Base-by-base conservation (phyloP, 2,888 invertebrate species). In the Sericinus montela region DNA sequence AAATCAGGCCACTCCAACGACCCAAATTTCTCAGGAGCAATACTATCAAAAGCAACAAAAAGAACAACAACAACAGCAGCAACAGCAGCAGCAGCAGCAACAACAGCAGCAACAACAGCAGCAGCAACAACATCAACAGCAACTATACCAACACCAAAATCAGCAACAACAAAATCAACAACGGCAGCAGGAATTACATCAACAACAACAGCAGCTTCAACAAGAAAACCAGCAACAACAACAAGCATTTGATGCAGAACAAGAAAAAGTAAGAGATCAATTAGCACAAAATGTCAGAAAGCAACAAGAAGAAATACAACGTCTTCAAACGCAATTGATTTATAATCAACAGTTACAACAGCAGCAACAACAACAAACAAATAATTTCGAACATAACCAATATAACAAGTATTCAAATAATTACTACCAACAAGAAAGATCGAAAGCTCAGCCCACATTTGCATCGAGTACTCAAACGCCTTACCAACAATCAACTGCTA, bases 241-340 rank as follows among this genome's bases (percentile, higher is more conserved):
- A 46, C 82, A 86, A 58, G 75, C 80, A 48, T 73, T 67, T 56
- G 81, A 86, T 48, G 63, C 73, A 8, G 83, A 85, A 59, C 82
- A 80, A 61, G 76, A 76, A 63, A 86, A 87, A 75, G 77, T 81
- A 10, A 75, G 82, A 56, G 65, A 72, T 48, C 85, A 85, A 56
- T 63, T 86, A 52, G 86, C 81, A 4, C 80, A 81, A 62, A 89
- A 89, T 57, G 89, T 88, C 4, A 78, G 86, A 64, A 89, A 90
- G 48, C 88, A 89, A 65, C 87, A 89, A 65, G 89, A 90, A 69
- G 89, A 90, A 74, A 87, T 88, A 50, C 82, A 89, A 65, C 70
- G 83, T 13, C 69, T 89, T n/a, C 86, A 89, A 69, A 60, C 73
- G 25, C 87, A 89, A 60, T 55, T 88, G 46, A 60, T 75, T 10